Conservation (phyloP, 2,113 vertebrate species). For the Amia ocellicauda region DNA sequence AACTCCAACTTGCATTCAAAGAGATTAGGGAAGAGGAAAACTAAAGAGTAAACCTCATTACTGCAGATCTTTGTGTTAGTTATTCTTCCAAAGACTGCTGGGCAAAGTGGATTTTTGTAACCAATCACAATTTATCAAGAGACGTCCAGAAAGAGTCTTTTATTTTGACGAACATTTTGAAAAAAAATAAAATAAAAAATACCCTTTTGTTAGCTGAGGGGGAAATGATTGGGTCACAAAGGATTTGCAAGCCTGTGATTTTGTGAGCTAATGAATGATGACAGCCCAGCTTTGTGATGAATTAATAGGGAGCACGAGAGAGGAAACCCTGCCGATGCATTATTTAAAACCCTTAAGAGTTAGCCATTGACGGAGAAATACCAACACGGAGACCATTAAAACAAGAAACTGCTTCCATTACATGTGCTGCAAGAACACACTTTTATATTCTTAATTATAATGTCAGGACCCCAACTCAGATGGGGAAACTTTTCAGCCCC, state of each 20-base stretch:
- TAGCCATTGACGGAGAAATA: conserved; percentile 28
- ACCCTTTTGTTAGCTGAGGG: conserved; percentile 10
- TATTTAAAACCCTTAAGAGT: conserved; percentile 26
- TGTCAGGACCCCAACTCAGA: no score
- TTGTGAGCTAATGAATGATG: conserved; percentile 37
- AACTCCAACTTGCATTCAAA: no score
- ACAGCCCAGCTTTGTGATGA: conserved; percentile 37
- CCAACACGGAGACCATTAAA: conserved; percentile 14
- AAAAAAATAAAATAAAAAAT: not conserved
- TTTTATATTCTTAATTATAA: conserved; percentile 7
- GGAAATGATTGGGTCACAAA: conserved; percentile 9
- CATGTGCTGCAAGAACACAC: conserved; percentile 2
- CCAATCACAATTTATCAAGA: not conserved
- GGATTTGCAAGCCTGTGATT: conserved; percentile 16
- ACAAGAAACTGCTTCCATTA: not conserved
- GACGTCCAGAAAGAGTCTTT: not conserved
- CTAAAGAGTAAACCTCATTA: no score
- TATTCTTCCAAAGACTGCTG: no score
- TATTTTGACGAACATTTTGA: not conserved
- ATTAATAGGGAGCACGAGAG: conserved; percentile 19
- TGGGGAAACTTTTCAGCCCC: no score
- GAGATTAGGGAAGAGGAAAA: not conserved
- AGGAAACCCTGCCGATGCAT: conserved; percentile 28
- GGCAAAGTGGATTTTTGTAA: not conserved
- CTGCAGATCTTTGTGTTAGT: no score